Evolutionary conservation across 2,797 vertebrate genomes (phyloP), one percentile per base, ranked within the genome.

Genomic region (Sebastes variabilis): DNA sequence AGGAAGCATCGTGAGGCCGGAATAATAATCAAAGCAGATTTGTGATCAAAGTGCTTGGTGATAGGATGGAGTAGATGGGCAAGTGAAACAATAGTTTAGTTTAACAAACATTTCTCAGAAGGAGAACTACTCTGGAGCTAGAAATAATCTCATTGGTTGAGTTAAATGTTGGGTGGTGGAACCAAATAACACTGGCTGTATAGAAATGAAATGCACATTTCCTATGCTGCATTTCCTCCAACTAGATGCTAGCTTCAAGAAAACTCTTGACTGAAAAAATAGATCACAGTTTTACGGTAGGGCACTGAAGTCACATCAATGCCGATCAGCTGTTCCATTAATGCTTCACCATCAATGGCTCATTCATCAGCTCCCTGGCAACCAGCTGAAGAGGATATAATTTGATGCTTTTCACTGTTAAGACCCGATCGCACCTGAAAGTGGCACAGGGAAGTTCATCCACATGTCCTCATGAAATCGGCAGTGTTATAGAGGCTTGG

Each of bases 41-140:
- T 64, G 60, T 80, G 34, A 77, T 85, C 85, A 88, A 95, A 94
- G 92, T 90, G 94, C 90, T 90, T 67, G 75, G 79, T 87, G 87
- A 91, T 46, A 72, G 89, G 92, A 90, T 90, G 89, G 89, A 93
- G 73, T 85, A 82, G 80, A 89, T 79, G 71, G 49, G 75, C 29
- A 25, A 70, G 46, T 79, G 66, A 76, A 75, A 59, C 11, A 71
- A 78, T 16, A 30, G 56, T 16, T 65, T 14, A 59, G 9, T 55
- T 61, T 70, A 59, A 58, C 38, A 71, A 82, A 79, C n/a, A 80
- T 72, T 84, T 85, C 27, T 75, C 24, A 46, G 25, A 66, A 56
- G 24, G 34, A 72, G 22, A 72, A 24, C 24, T 30, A 74, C 30
- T 61, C 29, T 7, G 52, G 29, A 84, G 29, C 36, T 66, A 85